Evolutionary conservation across 2,797 vertebrate genomes (phyloP).

Genomic region (Todus mexicanus): DNA sequence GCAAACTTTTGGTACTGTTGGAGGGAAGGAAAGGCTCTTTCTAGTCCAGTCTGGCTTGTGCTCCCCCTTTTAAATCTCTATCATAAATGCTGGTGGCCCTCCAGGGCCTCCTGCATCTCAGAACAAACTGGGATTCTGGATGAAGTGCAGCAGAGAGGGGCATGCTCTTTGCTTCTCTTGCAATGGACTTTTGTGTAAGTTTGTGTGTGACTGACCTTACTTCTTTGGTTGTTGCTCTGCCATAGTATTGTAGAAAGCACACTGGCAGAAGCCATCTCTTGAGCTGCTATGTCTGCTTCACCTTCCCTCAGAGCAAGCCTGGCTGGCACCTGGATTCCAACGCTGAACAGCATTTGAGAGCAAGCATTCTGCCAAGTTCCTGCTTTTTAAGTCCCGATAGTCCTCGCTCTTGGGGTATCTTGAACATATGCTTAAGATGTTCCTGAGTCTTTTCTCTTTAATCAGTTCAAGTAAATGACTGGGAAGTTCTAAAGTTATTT

Average conservation of each 20-base stretch:
- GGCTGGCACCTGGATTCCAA: neutral
- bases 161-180: neutral
- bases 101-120: neutral
- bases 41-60: neutral
- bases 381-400: neutral
- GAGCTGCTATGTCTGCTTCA: neutral
- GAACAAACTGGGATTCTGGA: neutral
- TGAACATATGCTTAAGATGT: neutral
- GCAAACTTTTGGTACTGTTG: neutral
- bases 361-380: rapidly evolving
- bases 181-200: neutral
- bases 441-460: neutral
- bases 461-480: neutral
- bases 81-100: neutral
- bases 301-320: neutral
- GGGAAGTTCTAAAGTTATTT: neutral
- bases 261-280: neutral
- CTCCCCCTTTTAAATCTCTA: neutral
- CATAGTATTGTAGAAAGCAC: neutral
- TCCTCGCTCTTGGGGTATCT: neutral
- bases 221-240: neutral
- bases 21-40: neutral
- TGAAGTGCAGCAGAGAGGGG: neutral
- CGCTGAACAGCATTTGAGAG: rapidly evolving
- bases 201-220: neutral